Base-by-base conservation (phyloP, 2,113 vertebrate genomes). In the Anarhynchus alexandrinus region DNA sequence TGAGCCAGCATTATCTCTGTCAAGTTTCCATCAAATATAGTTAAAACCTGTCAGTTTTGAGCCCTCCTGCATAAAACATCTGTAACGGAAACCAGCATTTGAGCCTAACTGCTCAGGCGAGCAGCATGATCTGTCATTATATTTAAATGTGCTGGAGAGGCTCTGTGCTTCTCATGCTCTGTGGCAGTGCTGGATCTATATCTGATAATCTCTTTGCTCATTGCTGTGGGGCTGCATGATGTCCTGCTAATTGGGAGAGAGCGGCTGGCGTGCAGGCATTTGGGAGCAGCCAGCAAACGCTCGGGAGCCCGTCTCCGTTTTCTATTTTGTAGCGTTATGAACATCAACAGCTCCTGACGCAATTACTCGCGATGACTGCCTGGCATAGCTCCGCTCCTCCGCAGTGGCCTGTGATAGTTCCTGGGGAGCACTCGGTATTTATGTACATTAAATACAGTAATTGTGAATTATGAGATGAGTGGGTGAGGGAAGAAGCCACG, bases 311-410 rank as follows among this genome's bases (percentile, higher is more conserved):
- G 0, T 49, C 14, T 42, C 47, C 2, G 0, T 55, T 73, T 58
- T 36, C 18, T 30, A 0, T 34, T 42, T 32, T 2, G 2, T 40
- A 34, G 29, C 13, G 5, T 51, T 45, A 34, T 25, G 66, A 51
- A 52, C 10, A 10, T 70, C 18, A 61, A 25, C 25, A 71, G 40
- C 40, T 55, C 86, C 61, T 11, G 59, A 38, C 34, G n/a, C 34
- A 58, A 1, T 66, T 36, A 22, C 2, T 2, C 0, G 2, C 0
- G 2, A 20, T 32, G 43, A 22, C 30, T 52, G 25, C 49, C 54
- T 40, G n/a, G 49, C 55, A 22, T 8, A 29, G 49, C 23, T 27
- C 12, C 2, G 9, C n/a, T 59, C 30, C 70, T 73, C 71, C 23
- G 18, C 49, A 17, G n/a, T 27, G 43, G 19, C 27, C 26, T 20